Evolutionary conservation across 2,888 invertebrate species (phyloP), one percentile per base, ranked within the genome.

Genomic region (Boloria selene): DNA sequence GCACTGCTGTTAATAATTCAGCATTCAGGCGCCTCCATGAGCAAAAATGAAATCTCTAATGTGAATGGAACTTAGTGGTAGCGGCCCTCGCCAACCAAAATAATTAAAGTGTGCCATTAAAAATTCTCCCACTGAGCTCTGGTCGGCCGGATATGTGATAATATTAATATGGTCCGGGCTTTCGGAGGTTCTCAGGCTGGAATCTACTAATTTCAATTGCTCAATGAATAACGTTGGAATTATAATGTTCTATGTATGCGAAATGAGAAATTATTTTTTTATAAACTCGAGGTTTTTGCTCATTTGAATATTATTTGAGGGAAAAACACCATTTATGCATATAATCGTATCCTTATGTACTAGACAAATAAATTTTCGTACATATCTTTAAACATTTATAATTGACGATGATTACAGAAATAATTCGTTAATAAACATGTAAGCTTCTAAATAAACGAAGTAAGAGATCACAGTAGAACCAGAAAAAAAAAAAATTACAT

Each of bases 41-140:
- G 85, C 89, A 90, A 90, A 91, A 92, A 92, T 86, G 90, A 86
- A 89, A 88, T 78, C 88, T 87, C 91, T 91, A 90, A 92, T 90
- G 91, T 88, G 90, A 89, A 91, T 90, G 90, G 88, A 90, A 90
- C 90, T 90, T 88, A 88, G 84, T 72, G 77, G 77, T 67, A 64
- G 69, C 74, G 79, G 74, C 80, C 75, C 77, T 76, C 76, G 80
- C 81, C 80, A 81, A 86, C 84, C 86, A 86, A 92, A 92, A 92
- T 92, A 92, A 92, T 92, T 92, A 90, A 92, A 89, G 88, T 88
- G 83, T 81, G 80, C 81, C 92, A 91, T 92, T 91, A 90, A 91
- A 91, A 91, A 91, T 92, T 91, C 92, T 86, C 90, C 87, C 86
- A 84, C 84, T 78, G 86, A 83, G 86, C 85, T 83, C 80, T 79